Evolutionary conservation across 2,113 vertebrate genomes (phyloP).

Genomic region (Scalopus aquaticus): DNA sequence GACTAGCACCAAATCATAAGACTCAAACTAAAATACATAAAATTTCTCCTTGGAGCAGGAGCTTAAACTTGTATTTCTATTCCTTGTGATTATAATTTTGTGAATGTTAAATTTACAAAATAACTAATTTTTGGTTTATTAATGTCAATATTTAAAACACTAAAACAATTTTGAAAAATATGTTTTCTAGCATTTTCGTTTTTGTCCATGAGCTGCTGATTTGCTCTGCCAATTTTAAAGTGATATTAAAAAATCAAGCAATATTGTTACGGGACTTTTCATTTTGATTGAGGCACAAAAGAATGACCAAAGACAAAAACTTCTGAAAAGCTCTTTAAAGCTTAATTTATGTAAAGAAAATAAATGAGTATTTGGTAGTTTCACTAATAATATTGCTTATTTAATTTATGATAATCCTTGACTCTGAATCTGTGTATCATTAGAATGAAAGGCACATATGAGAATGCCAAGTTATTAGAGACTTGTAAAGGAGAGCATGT

Average conservation of each 20-base stretch:
- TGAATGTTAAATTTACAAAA: not conserved
- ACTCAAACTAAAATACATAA: slow-evolving; percentile 47
- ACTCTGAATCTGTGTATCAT: not conserved
- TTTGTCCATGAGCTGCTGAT: not conserved
- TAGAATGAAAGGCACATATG: not conserved
- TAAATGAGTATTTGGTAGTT: not conserved
- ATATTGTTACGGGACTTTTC: not conserved
- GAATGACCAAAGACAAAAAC: too few relatives aligned
- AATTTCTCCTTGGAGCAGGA: not conserved
- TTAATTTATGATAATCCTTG: not conserved
- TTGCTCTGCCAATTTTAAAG: not conserved
- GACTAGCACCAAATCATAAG: not conserved
- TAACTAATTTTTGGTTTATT: not conserved
- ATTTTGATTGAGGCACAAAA: not conserved
- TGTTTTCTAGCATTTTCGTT: not conserved
- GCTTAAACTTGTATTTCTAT: slow-evolving; percentile 5
- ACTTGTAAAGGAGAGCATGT: not conserved
- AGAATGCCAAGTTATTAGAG: not conserved
- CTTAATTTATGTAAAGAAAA: slow-evolving; percentile 24
- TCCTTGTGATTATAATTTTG: not conserved
- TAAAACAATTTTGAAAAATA: not conserved
- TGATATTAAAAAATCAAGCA: not conserved
- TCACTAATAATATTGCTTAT: not conserved
- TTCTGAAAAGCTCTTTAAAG: not conserved
- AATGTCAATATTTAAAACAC: not conserved